Base-by-base conservation (phyloP, 2,797 vertebrate genomes). In the Rhinella marina region DNA sequence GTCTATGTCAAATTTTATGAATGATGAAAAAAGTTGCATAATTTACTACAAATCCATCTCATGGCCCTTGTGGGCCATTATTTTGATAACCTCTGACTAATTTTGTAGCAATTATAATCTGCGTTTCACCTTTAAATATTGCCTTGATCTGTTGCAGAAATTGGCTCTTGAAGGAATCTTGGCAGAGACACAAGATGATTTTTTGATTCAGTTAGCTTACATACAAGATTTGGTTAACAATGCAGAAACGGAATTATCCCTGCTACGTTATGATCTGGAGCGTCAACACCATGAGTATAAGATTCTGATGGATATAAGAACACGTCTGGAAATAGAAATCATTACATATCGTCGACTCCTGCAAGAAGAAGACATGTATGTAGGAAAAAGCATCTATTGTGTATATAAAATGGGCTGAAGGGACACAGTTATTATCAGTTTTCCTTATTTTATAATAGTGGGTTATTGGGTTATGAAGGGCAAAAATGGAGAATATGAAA, bases 281-380 rank as follows among this genome's bases (percentile, higher is more conserved):
- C 64, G 93, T 0, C 96, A 97, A 91, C 84, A 88, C 5, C 92
- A 94, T 0, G 96, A 96, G 57, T 96, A 96, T 92, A 89, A 94
- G 90, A 90, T 92, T 52, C 93, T 97, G 19, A 92, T 96, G 91
- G 95, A 96, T 75, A 93, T 96, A 88, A 96, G 96, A 93, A 93
- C 93, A 78, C 86, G 94, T 1, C 94, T 97, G 86, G 96, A 97
- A 92, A 73, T 92, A 11, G 96, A 97, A 94, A 97, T 97, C 3
- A 87, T 91, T 0, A 94, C 96, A 82, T 97, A 97, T 91, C 92
- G 93, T 13, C 88, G 92, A 41, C 94, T 97, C 85, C 73, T 97
- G 90, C 95, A 97, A 7, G 91, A 92, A 19, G 95, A 95, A 56
- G 48, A 80, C 9, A 84, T 92, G 95, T 95, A 91, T 90, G 93